phyloP scores from a whole-genome alignment of 2,888 invertebrate species.

The Stenoptilia bipunctidactyla region DNA sequence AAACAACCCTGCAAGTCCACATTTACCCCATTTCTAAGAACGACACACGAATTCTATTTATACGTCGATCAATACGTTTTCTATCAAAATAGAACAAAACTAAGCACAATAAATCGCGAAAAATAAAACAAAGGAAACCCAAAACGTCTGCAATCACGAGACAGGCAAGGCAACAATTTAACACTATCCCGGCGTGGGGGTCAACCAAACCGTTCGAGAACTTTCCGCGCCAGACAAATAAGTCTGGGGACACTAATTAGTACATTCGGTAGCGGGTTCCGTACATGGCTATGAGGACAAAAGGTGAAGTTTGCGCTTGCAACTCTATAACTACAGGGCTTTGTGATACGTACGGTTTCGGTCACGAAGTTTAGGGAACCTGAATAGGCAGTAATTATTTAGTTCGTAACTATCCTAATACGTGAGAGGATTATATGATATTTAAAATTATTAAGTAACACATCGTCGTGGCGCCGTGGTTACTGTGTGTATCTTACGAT shows the following conservation, averaged over 20 bases:
- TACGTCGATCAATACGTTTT: slow-evolving; percentile 10
- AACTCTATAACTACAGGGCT: slow-evolving; percentile 33
- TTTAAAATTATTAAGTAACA: too few relatives aligned
- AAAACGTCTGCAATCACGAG: slow-evolving; percentile 22
- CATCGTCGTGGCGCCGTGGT: too few relatives aligned
- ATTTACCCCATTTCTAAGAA: too few relatives aligned
- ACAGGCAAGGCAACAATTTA: slow-evolving; percentile 32
- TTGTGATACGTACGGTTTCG: slow-evolving; percentile 1
- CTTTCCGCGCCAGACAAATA: slow-evolving; percentile 49
- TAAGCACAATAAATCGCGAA: too few relatives aligned
- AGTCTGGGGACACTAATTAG: slow-evolving; percentile 51
- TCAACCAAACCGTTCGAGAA: slow-evolving; percentile 31
- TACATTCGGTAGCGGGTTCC: slow-evolving; percentile 37
- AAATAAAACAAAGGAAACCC: slow-evolving; percentile 15
- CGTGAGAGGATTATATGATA: not conserved
- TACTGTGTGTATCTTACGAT: too few relatives aligned
- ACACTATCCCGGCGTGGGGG: slow-evolving; percentile 15
- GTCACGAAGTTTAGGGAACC: slow-evolving; percentile 10
- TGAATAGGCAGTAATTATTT: slow-evolving; percentile 15
- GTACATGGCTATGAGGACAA: slow-evolving; percentile 26
- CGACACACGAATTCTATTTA: too few relatives aligned
- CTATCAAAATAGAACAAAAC: too few relatives aligned
- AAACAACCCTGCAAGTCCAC: too few relatives aligned
- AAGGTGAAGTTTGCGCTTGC: slow-evolving; percentile 46
- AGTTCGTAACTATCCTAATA: not conserved